These are phyloP conservation scores for Athene cunicularia DNA, from an alignment of 2,113 vertebrate species.

Conservation along the genomic window DNA sequence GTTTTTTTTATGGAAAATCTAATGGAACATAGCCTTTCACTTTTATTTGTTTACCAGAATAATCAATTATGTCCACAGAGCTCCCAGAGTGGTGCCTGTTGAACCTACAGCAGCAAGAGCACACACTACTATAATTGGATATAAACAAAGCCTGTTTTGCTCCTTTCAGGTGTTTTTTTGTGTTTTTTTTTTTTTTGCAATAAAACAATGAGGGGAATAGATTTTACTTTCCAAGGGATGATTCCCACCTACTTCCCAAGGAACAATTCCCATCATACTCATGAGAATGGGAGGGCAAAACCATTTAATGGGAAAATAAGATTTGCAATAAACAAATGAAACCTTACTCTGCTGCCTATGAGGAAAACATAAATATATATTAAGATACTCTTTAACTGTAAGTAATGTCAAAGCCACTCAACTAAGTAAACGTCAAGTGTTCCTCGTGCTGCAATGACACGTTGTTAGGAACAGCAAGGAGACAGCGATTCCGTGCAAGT, in stretches of 20 bases:
- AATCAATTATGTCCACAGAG: neutral
- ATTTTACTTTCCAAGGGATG: neutral
- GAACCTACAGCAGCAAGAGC: neutral
- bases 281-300: neutral
- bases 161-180: neutral
- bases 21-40: neutral
- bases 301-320: neutral
- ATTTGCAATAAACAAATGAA: neutral
- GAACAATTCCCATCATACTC: neutral
- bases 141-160: neutral
- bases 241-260: neutral
- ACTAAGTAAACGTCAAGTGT: neutral
- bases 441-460: neutral
- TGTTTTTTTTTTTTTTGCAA: neutral
- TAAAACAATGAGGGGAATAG: neutral
- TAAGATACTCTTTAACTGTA: neutral
- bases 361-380: neutral
- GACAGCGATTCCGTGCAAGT: neutral
- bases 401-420: neutral
- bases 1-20: neutral
- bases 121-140: neutral
- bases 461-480: neutral
- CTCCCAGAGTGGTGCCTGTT: neutral
- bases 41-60: neutral
- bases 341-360: neutral